A percentile compares a stretch with the other conserved stretches of the same genome.
These are phyloP conservation scores for Acridotheres tristis DNA, from an alignment of 2,797 vertebrate species.

Conservation along the genomic window DNA sequence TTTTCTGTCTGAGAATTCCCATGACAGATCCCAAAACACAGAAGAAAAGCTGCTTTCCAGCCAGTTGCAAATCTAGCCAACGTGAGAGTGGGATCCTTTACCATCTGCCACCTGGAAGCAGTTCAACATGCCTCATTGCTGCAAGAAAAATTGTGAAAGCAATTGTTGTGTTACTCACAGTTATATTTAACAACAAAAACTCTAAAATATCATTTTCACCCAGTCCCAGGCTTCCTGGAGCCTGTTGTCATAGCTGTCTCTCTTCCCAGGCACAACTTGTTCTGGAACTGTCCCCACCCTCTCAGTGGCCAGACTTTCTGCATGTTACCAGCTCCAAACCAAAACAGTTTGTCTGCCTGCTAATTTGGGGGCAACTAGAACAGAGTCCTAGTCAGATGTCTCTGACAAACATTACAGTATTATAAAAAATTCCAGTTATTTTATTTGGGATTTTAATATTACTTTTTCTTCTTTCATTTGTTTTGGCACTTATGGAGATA, in stretches of 20 bases:
- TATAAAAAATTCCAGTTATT: not conserved
- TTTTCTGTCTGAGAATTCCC: not conserved
- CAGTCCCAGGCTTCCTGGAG: not conserved
- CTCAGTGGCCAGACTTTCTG: not conserved
- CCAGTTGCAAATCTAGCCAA: not conserved
- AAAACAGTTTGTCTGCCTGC: not conserved
- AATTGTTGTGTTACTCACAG: not conserved
- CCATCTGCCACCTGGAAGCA: constrained; percentile 40
- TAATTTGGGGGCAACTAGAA: not conserved
- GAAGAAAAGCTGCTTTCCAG: constrained; percentile 17
- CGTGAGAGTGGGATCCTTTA: not conserved
- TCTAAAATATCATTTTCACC: not conserved
- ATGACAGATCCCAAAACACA: not conserved
- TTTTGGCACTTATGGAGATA: not conserved
- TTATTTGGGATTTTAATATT: not conserved
- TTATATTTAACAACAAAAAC: not conserved
- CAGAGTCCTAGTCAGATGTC: not conserved
- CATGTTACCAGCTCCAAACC: not conserved
- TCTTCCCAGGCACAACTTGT: not conserved
- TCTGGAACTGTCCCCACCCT: not conserved
- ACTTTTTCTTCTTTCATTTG: not conserved
- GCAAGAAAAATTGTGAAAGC: not conserved
- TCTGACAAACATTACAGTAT: not conserved
- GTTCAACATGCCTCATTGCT: constrained; percentile 11
- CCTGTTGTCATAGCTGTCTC: not conserved